Conservation (phyloP, 2,113 vertebrate species). For the Nycticebus coucang region DNA sequence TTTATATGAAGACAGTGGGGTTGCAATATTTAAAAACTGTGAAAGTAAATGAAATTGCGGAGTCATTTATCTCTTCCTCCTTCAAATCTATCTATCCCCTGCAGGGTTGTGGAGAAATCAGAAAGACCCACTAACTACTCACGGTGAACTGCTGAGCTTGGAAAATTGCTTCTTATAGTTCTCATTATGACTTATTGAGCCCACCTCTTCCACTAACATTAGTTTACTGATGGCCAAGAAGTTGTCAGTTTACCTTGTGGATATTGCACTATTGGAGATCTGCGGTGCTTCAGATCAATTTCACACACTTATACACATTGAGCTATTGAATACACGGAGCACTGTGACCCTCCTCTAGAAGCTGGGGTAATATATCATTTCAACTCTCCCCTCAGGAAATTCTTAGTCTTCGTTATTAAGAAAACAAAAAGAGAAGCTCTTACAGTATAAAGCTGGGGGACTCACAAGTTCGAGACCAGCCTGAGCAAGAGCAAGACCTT, state of each 20-base stretch:
- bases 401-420: background rate
- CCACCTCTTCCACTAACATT: background rate
- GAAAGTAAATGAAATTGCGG: slow-evolving; percentile 20
- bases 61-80: background rate
- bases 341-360: background rate
- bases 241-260: background rate
- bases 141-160: background rate
- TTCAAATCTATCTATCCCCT: slow-evolving; percentile 12
- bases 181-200: background rate
- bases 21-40: background rate
- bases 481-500: too few species aligned
- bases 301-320: background rate
- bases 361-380: background rate
- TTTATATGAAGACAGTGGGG: background rate
- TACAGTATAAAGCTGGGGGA: background rate
- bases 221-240: background rate
- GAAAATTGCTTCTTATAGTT: slow-evolving; percentile 36
- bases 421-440: background rate
- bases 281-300: background rate
- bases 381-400: background rate
- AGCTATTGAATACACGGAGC: background rate
- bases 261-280: background rate
- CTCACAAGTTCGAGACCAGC: too few species aligned
- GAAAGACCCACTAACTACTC: background rate
- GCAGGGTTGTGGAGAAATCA: background rate